These are phyloP conservation scores for Byasa hedistus DNA, from an alignment of 2,888 invertebrate genomes.

Conservation along the genomic window DNA sequence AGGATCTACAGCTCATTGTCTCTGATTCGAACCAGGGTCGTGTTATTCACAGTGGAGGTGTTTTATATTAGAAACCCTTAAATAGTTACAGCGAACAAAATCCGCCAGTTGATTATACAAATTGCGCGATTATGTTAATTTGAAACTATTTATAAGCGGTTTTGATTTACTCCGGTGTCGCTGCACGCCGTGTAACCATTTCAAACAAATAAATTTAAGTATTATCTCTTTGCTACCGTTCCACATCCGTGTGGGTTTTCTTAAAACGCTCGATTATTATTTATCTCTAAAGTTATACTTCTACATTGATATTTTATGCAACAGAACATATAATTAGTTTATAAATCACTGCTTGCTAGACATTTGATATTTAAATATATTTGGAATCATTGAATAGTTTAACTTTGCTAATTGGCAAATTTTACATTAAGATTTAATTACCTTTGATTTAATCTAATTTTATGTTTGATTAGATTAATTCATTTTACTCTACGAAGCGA, in stretches of 20 bases:
- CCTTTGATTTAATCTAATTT: neutral
- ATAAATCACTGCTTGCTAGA: neutral
- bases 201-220: constrained; percentile 70
- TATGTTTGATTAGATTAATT: too few species aligned
- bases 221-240: constrained; percentile 68
- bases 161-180: constrained; percentile 66
- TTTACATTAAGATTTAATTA: neutral
- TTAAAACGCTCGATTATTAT: constrained; percentile 3
- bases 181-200: constrained; percentile 60
- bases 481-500: too few species aligned
- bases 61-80: constrained; percentile 40
- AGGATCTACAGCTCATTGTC: too few species aligned
- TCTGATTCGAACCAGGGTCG: too few species aligned
- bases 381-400: neutral
- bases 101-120: constrained; percentile 73
- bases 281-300: neutral
- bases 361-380: constrained; percentile 3
- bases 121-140: constrained; percentile 75
- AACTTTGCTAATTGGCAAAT: neutral
- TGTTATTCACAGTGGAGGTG: too few species aligned
- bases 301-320: neutral
- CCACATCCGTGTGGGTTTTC: constrained; percentile 64
- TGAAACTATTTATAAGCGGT: constrained; percentile 67
- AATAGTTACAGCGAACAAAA: constrained; percentile 59
- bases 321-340: neutral